Evolutionary conservation across 2,888 invertebrate species (phyloP).

Genomic region (Polylopha cassiicola): DNA sequence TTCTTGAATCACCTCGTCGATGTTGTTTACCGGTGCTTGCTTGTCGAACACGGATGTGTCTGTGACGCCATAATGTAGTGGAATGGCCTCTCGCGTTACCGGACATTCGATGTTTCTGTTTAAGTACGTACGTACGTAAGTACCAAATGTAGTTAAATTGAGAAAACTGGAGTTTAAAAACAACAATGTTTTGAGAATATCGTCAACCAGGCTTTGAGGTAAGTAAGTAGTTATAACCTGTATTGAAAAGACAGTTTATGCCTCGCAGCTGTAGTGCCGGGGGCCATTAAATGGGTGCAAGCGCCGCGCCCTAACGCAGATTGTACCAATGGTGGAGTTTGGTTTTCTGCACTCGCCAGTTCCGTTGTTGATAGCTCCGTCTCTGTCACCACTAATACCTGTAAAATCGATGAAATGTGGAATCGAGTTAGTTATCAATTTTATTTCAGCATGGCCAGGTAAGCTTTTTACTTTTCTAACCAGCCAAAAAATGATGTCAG

Average conservation of each 20-base stretch:
- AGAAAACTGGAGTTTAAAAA: too few relatives aligned
- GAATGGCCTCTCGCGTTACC: constrained; percentile 56
- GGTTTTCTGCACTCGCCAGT: not conserved
- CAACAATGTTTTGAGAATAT: too few relatives aligned
- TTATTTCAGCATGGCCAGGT: too few relatives aligned
- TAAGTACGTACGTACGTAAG: not conserved
- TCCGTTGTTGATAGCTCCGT: constrained; percentile 14
- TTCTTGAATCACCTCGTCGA: constrained; percentile 48
- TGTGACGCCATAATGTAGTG: constrained; percentile 61
- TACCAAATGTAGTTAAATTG: too few relatives aligned
- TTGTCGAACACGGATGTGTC: constrained; percentile 62
- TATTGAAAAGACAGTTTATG: constrained; percentile 59
- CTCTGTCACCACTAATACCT: constrained; percentile 48
- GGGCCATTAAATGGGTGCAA: constrained; percentile 48
- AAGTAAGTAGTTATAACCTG: constrained; percentile 34
- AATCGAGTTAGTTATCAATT: not conserved
- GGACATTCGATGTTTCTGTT: constrained; percentile 50
- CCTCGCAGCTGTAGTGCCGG: constrained; percentile 55
- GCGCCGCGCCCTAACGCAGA: constrained; percentile 50
- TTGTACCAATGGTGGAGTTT: constrained; percentile 39
- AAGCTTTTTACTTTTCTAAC: too few relatives aligned
- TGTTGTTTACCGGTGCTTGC: constrained; percentile 35
- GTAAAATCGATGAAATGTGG: not conserved
- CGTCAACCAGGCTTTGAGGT: too few relatives aligned
- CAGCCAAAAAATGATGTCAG: too few relatives aligned